Evolutionary conservation across 2,797 vertebrate genomes (phyloP).

Genomic region (Hippocampus kuda): DNA sequence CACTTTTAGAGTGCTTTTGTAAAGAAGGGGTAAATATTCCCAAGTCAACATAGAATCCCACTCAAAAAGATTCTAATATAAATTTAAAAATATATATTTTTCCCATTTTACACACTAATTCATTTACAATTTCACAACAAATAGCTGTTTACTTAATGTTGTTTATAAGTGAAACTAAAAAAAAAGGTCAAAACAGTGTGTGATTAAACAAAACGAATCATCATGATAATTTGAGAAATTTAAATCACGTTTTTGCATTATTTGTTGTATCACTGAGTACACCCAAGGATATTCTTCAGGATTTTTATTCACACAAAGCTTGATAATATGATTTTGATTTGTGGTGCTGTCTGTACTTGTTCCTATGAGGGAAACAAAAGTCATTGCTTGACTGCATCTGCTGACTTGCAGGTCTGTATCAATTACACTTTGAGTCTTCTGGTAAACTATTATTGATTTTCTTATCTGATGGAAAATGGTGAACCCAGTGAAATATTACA

Average conservation of each 20-base stretch:
- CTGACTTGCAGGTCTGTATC: constrained; percentile 4
- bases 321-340: not conserved
- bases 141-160: too few relatives aligned
- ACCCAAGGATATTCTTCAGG: not conserved
- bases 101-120: too few relatives aligned
- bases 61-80: not conserved
- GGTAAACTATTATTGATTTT: constrained; percentile 10
- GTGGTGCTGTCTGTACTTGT: not conserved
- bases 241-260: not conserved
- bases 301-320: not conserved
- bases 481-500: not conserved
- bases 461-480: not conserved
- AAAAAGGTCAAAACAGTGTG: too few relatives aligned
- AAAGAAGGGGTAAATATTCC: not conserved
- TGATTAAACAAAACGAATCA: not conserved
- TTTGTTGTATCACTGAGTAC: not conserved
- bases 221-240: not conserved
- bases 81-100: too few relatives aligned
- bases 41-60: not conserved
- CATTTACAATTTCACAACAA: too few relatives aligned
- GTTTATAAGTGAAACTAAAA: too few relatives aligned
- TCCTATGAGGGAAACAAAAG: constrained; percentile 17
- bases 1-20: not conserved
- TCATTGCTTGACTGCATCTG: constrained; percentile 6
- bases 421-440: constrained; percentile 3